Conservation (phyloP, 1,140 invertebrate species). For the Papilio dardanus region DNA sequence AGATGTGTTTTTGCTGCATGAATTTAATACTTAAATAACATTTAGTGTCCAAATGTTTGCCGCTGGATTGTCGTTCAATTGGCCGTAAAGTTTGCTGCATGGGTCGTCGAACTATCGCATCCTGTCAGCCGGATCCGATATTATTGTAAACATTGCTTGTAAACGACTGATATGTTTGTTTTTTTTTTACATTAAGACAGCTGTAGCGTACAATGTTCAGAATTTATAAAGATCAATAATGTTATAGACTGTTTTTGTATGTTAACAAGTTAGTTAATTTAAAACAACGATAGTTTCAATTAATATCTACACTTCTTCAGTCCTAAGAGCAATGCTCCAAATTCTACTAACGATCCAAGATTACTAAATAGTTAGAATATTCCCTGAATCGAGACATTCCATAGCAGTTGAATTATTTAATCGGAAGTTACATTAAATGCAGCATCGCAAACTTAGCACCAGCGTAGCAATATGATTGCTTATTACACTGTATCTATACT, state of each 20-base stretch:
- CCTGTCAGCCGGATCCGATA: slow-evolving; percentile 15
- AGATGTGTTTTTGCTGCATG: neutral
- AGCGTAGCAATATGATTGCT: neutral
- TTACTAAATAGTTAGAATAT: neutral
- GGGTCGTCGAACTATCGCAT: slow-evolving; percentile 19
- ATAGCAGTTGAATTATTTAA: neutral
- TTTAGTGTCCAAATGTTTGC: neutral
- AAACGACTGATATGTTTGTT: neutral
- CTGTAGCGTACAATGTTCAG: too few relatives aligned
- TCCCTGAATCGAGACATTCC: neutral
- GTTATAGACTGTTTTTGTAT: too few relatives aligned
- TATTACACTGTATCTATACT: too few relatives aligned
- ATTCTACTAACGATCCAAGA: neutral
- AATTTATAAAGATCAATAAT: too few relatives aligned
- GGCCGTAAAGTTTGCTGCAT: neutral
- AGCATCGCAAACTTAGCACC: neutral
- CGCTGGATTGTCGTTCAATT: neutral
- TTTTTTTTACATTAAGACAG: neutral
- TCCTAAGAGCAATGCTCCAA: neutral
- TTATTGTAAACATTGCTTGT: slow-evolving; percentile 5
- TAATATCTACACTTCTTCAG: neutral
- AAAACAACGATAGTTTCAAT: neutral
- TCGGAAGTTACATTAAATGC: neutral
- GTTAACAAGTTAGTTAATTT: neutral
- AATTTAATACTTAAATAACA: neutral